Percentiles rank a stretch among this genome's conserved stretches.
phyloP scores from a whole-genome alignment of 2,797 vertebrate genomes.

The Hozukius guyotensis region DNA sequence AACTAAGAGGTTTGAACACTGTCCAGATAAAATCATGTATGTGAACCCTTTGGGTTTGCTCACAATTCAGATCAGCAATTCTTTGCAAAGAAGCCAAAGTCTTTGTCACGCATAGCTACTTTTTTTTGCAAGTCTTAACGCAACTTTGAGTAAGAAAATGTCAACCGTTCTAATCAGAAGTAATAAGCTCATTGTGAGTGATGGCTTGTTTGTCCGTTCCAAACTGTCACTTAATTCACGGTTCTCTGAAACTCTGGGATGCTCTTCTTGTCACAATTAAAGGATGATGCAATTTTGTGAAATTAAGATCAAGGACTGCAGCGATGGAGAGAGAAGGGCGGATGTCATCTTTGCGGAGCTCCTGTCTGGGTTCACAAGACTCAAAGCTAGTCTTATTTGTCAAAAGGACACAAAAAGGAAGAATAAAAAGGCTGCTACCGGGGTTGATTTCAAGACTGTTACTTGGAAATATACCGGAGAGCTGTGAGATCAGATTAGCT shows the following conservation, averaged over 20 bases:
- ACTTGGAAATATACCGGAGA: background rate
- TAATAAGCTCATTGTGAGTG: background rate
- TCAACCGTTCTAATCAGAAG: background rate
- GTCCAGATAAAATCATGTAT: conserved; percentile 24
- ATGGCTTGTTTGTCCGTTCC: background rate
- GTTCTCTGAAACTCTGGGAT: no score
- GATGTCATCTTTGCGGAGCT: background rate
- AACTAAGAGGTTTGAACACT: conserved; percentile 6
- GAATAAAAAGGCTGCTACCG: background rate
- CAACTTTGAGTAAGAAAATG: background rate
- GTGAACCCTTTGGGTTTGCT: background rate
- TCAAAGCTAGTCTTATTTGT: background rate
- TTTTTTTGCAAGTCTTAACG: background rate
- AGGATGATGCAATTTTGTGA: background rate
- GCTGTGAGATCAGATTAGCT: background rate
- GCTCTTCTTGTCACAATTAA: no score
- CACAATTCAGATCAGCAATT: background rate
- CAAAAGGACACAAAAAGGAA: background rate
- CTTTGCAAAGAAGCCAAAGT: conserved; percentile 1
- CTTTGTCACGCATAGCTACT: background rate
- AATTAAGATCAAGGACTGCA: background rate
- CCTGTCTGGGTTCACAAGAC: background rate
- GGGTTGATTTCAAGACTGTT: background rate
- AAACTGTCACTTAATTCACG: background rate
- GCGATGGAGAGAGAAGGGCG: background rate